Evolutionary conservation across 2,797 vertebrate species (phyloP), one percentile per base, ranked within the genome.

Genomic region (Manis javanica): DNA sequence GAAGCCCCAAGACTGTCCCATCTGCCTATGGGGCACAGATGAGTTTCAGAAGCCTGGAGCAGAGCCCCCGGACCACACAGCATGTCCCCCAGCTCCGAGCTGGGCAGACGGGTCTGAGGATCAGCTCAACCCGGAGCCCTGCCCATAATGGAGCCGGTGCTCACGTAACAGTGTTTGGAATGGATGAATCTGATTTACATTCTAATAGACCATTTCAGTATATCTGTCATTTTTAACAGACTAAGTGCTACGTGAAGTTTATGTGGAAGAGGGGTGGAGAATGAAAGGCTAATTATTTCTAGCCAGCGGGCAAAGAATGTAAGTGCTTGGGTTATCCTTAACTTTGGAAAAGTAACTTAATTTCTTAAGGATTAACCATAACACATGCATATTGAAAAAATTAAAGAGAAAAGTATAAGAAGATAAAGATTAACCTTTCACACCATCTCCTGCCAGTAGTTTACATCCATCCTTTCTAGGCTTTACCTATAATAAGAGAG

Each of bases 401-500:
- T 24, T 23, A 51, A 42, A n/a, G 4, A 31, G 63, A 39, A 51
- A 61, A 37, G 13, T 1, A 0, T 7, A 51, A 91, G 77, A 61
- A 31, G 37, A 51, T 3, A 12, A 7, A 61, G 55, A 23, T 4
- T 12, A 1, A 16, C 12, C 24, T 31, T 46, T 23, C 39, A 4
- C 39, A 7, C 8, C 12, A 31, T 46, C 16, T 4, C 21, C 7
- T 49, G 23, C 57, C 24, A 18, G 5, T 14, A 15, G 3, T 51
- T 51, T 51, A 9, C 37, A 29, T 15, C 37, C 14, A 9, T 34
- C 11, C 29, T 34, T 69, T 49, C 53, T 29, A 23, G 66, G 23
- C 16, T 37, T 21, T 18, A 31, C 12, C 3, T 0, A 3, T 0
- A 10, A 37, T 21, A 26, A 42, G 37, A 39, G 74, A 31, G 1